Conservation (phyloP, 1,140 invertebrate species). For the Drosophila suzukii region DNA sequence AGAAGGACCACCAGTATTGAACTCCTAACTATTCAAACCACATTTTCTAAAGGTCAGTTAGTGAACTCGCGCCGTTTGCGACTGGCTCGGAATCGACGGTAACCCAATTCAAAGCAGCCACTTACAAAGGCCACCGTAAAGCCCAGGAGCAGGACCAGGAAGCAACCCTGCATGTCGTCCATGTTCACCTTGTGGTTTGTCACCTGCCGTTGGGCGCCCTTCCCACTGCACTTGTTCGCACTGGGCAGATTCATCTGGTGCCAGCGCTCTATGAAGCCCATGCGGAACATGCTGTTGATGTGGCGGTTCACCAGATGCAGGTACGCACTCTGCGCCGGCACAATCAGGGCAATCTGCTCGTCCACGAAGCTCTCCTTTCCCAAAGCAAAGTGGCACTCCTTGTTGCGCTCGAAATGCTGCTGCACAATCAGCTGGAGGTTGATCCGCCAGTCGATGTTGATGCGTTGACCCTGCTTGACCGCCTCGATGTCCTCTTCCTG, state of each 20-base stretch:
- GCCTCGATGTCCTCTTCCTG: constrained; percentile 86
- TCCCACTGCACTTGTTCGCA: constrained; percentile 90
- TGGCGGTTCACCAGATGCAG: constrained; percentile 87
- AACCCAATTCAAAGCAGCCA: constrained; percentile 64
- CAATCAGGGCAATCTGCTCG: constrained; percentile 91
- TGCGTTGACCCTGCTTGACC: constrained; percentile 88
- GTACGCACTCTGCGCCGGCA: constrained; percentile 91
- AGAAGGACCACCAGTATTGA: no score
- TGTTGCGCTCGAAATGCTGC: constrained; percentile 76
- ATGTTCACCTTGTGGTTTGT: constrained; percentile 94
- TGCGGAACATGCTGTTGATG: constrained; percentile 91
- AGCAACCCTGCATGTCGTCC: constrained; percentile 94
- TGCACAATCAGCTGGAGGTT: constrained; percentile 87
- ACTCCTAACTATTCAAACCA: constrained; percentile 43
- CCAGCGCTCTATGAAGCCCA: constrained; percentile 94
- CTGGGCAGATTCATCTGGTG: constrained; percentile 90
- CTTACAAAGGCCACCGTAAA: constrained; percentile 54
- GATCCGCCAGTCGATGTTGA: constrained; percentile 92
- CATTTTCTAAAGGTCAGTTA: constrained; percentile 35
- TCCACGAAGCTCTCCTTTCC: constrained; percentile 90
- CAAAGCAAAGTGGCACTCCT: constrained; percentile 75
- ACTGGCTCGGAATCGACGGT: constrained; percentile 34
- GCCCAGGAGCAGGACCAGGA: constrained; percentile 72
- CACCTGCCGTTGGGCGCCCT: constrained; percentile 87
- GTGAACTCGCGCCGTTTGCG: constrained; percentile 45